Percentiles rank a stretch among this genome's conserved stretches.
Conservation (phyloP, 2,113 vertebrate genomes). For the Parus major region DNA sequence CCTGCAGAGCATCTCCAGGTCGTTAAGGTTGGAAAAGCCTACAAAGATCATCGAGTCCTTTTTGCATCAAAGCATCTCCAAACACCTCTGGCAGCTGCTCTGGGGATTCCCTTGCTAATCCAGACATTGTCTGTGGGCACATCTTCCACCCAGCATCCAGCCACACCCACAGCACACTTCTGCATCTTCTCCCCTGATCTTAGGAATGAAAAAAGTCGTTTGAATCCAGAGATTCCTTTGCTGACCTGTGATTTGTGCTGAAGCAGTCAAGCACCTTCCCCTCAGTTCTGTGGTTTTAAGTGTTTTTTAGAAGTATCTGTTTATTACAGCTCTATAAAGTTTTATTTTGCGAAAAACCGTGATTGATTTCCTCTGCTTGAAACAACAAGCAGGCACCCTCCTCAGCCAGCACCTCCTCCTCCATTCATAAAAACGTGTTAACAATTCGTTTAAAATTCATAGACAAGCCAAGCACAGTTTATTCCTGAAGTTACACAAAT, state of each 20-base stretch:
- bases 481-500: constrained; percentile 40
- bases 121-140: rapidly evolving
- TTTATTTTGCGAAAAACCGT: constrained; percentile 46
- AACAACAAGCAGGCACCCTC: constrained; percentile 44
- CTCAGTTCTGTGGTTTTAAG: constrained; percentile 30
- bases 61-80: background rate
- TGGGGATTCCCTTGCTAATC: rapidly evolving
- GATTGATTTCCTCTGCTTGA: constrained; percentile 55
- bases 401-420: constrained; percentile 38
- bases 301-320: constrained; percentile 58
- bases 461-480: constrained; percentile 39
- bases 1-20: background rate
- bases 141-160: rapidly evolving
- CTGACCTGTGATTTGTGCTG: background rate
- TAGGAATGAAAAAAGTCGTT: background rate
- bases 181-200: background rate
- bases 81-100: background rate
- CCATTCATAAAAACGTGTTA: constrained; percentile 65
- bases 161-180: rapidly evolving
- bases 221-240: background rate
- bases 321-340: constrained; percentile 65
- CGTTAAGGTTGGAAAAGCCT: background rate
- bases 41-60: rapidly evolving
- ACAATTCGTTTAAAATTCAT: constrained; percentile 67
- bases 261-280: constrained; percentile 22